Evolutionary conservation across 2,888 invertebrate genomes (phyloP), one percentile per base, ranked within the genome.

Genomic region (Autographa gamma): DNA sequence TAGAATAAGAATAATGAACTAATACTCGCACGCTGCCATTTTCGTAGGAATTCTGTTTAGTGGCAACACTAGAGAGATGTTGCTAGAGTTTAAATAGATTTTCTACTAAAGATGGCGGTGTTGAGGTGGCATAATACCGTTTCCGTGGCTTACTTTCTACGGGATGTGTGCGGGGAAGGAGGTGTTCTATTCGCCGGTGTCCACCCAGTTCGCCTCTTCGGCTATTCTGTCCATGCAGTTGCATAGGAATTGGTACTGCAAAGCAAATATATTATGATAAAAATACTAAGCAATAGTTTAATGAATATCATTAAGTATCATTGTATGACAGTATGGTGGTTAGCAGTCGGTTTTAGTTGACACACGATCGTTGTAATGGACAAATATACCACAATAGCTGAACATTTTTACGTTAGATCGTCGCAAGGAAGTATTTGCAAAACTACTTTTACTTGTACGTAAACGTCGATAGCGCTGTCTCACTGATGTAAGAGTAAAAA

Each of bases 141-240:
- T 82, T 81, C 69, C 73, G 77, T 77, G 34, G 74, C 79, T 79
- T 82, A 83, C 65, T 76, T 71, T 59, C 84, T 82, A 83, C 13
- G 19, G 54, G 25, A 58, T 63, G 68, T 52, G 34, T 56, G 60
- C 25, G 52, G 38, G 25, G 9, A 14, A 41, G 63, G 63, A 64
- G 60, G 38, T 61, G 11, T 41, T 93, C 96, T 97, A 98, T 93
- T 98, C 98, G 63, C 97, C 98, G 61, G 97, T 97, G 91, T 98
- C 98, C 71, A 97, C 96, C 98, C 98, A 98, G 92, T 97, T 98
- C 82, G 97, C 97, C 92, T 99, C 99, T 91, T 99, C 98, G 91
- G 98, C 97, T 96, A 99, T 98, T 96, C 98, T 97, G 92, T 99
- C 99, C 96, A 99, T 99, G 93, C 99, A 99, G 93, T 99, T 99